Percentiles rank a stretch among this genome's conserved stretches.
Conservation (phyloP, 2,797 vertebrate species). For the Hafferia zeledoni region DNA sequence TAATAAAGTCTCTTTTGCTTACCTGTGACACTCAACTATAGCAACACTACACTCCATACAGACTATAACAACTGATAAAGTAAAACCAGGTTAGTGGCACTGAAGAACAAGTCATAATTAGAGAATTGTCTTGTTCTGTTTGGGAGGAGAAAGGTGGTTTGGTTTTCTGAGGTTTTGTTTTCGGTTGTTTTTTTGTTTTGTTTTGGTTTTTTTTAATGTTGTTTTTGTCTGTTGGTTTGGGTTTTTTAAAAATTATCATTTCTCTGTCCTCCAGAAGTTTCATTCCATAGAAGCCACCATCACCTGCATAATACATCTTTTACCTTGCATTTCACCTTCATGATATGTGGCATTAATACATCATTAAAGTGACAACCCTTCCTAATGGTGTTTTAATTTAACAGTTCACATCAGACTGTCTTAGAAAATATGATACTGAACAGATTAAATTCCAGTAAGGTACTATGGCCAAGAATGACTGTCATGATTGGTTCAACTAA, state of each 20-base stretch:
- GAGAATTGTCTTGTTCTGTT: too few relatives aligned
- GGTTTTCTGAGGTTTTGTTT: too few relatives aligned
- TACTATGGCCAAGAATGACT: neutral
- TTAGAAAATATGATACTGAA: neutral
- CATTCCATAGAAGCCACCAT: neutral
- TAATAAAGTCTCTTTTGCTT: neutral
- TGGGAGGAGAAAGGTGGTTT: neutral
- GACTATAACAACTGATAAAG: neutral
- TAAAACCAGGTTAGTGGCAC: neutral
- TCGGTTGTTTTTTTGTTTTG: too few relatives aligned
- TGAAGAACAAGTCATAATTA: neutral
- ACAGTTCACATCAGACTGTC: neutral
- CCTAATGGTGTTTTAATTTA: conserved; percentile 20
- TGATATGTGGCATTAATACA: conserved; percentile 23
- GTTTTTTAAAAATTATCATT: neutral
- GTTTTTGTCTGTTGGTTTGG: neutral
- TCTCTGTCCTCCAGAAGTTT: neutral
- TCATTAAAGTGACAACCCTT: conserved; percentile 43
- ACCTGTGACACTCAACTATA: neutral
- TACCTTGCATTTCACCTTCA: neutral
- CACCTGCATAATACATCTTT: conserved; percentile 18
- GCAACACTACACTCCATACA: neutral
- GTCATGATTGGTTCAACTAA: neutral
- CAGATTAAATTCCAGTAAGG: neutral
- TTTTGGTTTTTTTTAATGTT: too few relatives aligned